phyloP scores from a whole-genome alignment of 2,888 invertebrate species.

The Rapana venosa region DNA sequence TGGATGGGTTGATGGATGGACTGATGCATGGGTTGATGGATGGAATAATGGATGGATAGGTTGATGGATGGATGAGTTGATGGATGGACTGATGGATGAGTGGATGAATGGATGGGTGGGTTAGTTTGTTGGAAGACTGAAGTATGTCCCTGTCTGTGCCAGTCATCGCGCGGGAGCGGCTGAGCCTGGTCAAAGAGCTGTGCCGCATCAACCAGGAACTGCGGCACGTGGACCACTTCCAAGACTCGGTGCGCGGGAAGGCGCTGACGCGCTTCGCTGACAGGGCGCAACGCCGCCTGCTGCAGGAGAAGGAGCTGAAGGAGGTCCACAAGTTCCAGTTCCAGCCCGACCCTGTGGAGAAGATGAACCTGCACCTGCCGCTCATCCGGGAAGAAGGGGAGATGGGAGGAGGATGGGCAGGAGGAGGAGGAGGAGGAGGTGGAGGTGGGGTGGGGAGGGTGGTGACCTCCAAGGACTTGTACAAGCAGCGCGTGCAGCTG shows the following conservation, averaged over 20 bases:
- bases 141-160: background rate
- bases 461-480: conserved; percentile 29
- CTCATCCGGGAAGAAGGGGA: conserved; percentile 20
- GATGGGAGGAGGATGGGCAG: background rate
- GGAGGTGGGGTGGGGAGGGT: conserved; percentile 13
- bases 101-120: too few species aligned
- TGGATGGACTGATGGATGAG: background rate
- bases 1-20: background rate
- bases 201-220: conserved; percentile 40
- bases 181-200: conserved; percentile 45
- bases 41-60: background rate
- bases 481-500: conserved; percentile 37
- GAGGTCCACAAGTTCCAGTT: conserved; percentile 44
- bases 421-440: background rate
- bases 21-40: background rate
- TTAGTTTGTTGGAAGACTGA: too few species aligned
- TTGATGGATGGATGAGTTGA: background rate
- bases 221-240: conserved; percentile 40
- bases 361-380: conserved; percentile 27
- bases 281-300: conserved; percentile 36
- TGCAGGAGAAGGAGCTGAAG: conserved; percentile 37
- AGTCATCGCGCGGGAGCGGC: conserved; percentile 47
- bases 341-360: conserved; percentile 43
- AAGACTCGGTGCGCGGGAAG: conserved; percentile 33
- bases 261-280: conserved; percentile 43